Base-by-base conservation (phyloP, 2,888 invertebrate species). In the Nephrotoma guestfalica region DNA sequence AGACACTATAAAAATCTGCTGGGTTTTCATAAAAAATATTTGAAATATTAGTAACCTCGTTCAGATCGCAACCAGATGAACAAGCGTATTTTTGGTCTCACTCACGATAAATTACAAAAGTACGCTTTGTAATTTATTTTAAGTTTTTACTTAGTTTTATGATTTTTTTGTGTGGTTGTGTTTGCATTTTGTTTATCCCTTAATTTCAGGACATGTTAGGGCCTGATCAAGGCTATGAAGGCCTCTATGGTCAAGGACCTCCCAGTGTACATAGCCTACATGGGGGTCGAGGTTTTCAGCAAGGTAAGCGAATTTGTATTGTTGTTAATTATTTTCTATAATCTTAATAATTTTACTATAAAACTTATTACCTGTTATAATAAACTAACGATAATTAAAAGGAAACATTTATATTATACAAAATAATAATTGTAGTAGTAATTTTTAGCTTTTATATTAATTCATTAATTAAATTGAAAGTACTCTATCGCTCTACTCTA, bases 161-260 rank as follows among this genome's bases (percentile, higher is more conserved):
- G 71, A 71, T 57, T 86, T 57, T 87, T 86, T 85, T 45, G 86
- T 87, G 83, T 87, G 90, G 89, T 89, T 89, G 89, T 89, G 90
- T 90, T 90, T 89, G 87, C 86, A 87, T 86, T 86, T 88, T 86
- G 90, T 90, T 89, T 89, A 90, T 91, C 86, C 71, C 86, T 45
- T 45, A 86, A 47, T 86, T 18, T 42, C 90, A 91, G 91, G 91
- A 92, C 90, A 91, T 91, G 91, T 91, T 94, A 97, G 97, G 98
- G 91, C 96, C 97, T 90, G 97, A 97, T 92, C 97, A 97, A 93
- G 95, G 96, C 90, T 98, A 97, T 93, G 97, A 97, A 92, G 96
- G 96, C 92, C 95, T 97, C 93, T 98, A 97, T 92, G 96, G 96
- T 90, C 97, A 97, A 92, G 96, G 97, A 91, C 97, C 97, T 89